Evolutionary conservation across 53 echinoderm and acorn worm species (phyloP), one percentile per base, ranked within the genome.

Genomic region (Actinopyga echinites): DNA sequence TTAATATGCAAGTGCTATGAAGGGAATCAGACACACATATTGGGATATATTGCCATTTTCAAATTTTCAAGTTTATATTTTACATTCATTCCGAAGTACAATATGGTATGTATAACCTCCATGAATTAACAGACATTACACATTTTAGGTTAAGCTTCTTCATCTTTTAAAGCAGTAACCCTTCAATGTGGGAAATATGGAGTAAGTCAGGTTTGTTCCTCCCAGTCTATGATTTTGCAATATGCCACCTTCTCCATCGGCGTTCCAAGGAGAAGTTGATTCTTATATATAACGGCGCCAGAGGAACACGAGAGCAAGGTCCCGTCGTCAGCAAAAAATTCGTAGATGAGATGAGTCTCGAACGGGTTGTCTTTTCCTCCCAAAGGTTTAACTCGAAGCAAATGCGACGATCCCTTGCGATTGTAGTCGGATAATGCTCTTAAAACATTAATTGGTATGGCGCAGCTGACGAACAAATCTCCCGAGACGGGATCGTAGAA

Each of bases 251-350:
- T 79, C 24, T 79, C 33, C 17, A 79, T 10, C 3, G 57, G 32
- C 19, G 30, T 13, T 1, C 79, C 79, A 8, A 79, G 57, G 4
- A 79, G 57, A 21, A 79, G 58, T 21, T 57, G 30, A 55, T 79
- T 35, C 17, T 79, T 29, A 32, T 57, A 59, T 8, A 30, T 57
- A 5, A 29, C 79, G 22, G 79, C 31, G 56, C 58, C 35, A 8
- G 79, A 58, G 5, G 79, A 58, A 19, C 2, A 20, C 2, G 79
- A 79, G 2, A 58, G 79, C 3, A 79, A 57, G 8, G 32, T 34
- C 15, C 79, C 79, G 60, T 79, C 79, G 25, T 79, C 79, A 20
- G 79, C 79, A 59, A 79, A 79, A 31, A 59, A 3, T 32, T 79
- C 79, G 15, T 22, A 8, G 35, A 79, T 57, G 15, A 32, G 8